Evolutionary conservation across 2,797 vertebrate genomes (phyloP), one percentile per base, ranked within the genome.

Genomic region (Melanotaenia pygmaea): DNA sequence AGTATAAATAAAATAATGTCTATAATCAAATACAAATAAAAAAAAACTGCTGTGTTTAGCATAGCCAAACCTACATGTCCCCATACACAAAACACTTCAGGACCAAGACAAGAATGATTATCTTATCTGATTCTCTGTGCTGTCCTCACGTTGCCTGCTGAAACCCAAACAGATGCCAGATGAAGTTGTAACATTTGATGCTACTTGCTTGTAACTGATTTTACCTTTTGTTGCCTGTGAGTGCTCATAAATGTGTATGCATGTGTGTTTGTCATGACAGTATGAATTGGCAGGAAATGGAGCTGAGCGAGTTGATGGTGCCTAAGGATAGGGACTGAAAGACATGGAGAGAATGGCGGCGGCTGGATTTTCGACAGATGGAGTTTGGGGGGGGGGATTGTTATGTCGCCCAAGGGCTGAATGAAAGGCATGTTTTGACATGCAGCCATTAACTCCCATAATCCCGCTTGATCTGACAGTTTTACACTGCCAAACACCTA

Each of bases 361-460:
- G 59, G 73, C 63, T 76, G 64, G 59, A 61, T 80, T 70, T 81
- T 64, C 8, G 45, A 22, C n/a, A n/a, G 45, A 50, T 40, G 13
- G 38, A 30, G 28, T 30, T 30, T 30, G 28, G 4, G 5, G 28
- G 28, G 28, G 38, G 38, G n/a, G 85, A 78, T 84, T 87, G 81
- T 87, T 88, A 40, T 87, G 85, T 85, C 68, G 72, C 83, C 83
- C 72, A 30, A 1, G 70, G 80, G 79, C 74, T 75, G 71, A 81
- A 72, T 79, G 81, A 84, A 66, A 76, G 78, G 67, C 76, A 12
- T 82, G 87, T 90, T 89, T 86, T 89, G 86, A 91, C 80, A 78
- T 76, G 91, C 71, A 77, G 77, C 73, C 72, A 70, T 86, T 90
- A 80, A 84, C 84, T 83, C 80, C 66, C 62, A 51, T 84, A 83